Evolutionary conservation across 2,113 vertebrate species (phyloP).

Genomic region (Leiothrix lutea): DNA sequence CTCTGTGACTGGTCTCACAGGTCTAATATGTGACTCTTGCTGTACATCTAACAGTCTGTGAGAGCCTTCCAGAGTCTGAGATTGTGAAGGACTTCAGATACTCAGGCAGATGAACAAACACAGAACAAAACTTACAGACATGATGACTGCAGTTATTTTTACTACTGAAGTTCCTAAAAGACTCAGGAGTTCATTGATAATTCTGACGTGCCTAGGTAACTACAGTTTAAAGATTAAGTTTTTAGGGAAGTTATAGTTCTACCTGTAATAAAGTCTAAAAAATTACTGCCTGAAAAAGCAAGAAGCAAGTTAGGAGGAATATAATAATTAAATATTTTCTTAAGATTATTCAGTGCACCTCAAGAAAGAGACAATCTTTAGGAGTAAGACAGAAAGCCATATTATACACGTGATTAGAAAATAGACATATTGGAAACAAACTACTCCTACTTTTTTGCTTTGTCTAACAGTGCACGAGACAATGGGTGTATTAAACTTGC

Average conservation of each 20-base stretch:
- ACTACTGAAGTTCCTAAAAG: background rate
- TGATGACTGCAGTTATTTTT: background rate
- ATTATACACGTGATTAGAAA: background rate
- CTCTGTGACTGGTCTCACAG: rapidly evolving
- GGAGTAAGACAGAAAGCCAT: background rate
- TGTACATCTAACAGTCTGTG: background rate
- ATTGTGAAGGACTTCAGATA: background rate
- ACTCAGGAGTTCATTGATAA: background rate
- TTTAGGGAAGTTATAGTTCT: background rate
- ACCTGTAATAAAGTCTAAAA: background rate
- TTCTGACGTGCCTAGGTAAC: background rate
- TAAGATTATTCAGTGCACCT: background rate
- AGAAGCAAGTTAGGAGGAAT: background rate
- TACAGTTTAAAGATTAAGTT: background rate
- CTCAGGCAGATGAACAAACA: background rate
- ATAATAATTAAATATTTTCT: background rate
- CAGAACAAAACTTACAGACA: background rate
- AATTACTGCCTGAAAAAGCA: background rate
- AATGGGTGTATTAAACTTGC: background rate
- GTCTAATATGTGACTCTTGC: background rate
- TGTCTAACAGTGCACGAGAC: background rate
- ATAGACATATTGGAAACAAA: background rate
- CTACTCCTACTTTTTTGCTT: background rate
- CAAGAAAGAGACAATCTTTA: background rate
- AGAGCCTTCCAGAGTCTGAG: background rate